Base-by-base conservation (phyloP, 2,113 vertebrate genomes). In the Lanius ludovicianus region DNA sequence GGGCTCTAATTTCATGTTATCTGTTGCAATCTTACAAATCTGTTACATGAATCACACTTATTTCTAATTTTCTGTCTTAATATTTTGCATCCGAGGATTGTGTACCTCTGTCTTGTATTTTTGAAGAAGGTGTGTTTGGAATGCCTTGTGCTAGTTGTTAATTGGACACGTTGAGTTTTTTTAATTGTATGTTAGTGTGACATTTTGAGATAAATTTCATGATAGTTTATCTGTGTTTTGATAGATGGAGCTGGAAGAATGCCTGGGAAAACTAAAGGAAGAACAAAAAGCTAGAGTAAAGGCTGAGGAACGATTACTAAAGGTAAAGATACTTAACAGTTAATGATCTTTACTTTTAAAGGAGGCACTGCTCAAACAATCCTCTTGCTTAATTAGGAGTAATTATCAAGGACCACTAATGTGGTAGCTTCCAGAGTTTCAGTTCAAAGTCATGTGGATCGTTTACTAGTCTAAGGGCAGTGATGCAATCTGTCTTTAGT, bases 171-270 rank as follows among this genome's bases (percentile, higher is more conserved):
- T 30, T 87, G 27, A 68, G 3, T 39, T 60, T 47, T 87, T 22
- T 44, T 20, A 15, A 39, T 8, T 93, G 42, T 35, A 46, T 68
- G 15, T 41, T 41, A n/a, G 46, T 81, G 15, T 90, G 42, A 77
- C 22, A 8, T 86, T 87, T 86, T 78, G 55, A 56, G 15, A 70
- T 85, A 64, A 41, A 73, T 67, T 47, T 93, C 4, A 5, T 60
- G 2, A 27, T 63, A 24, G 8, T 69, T 89, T 77, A 12, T 59
- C 42, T 95, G 33, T 91, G 46, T 97, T 81, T 27, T 65, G 20
- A 85, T 92, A 99, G 99, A 97, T 98, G 96, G 98, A 99, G 96
- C 97, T 99, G 87, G 97, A 99, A 63, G 98, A 99, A 73, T 99
- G 98, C 96, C 97, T 98, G 24, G 91, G 97, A 78, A 98, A 98